Percentiles rank a stretch among this genome's conserved stretches.
These are phyloP conservation scores for Ficedula albicollis DNA, from an alignment of 2,797 vertebrate species.

Conservation along the genomic window DNA sequence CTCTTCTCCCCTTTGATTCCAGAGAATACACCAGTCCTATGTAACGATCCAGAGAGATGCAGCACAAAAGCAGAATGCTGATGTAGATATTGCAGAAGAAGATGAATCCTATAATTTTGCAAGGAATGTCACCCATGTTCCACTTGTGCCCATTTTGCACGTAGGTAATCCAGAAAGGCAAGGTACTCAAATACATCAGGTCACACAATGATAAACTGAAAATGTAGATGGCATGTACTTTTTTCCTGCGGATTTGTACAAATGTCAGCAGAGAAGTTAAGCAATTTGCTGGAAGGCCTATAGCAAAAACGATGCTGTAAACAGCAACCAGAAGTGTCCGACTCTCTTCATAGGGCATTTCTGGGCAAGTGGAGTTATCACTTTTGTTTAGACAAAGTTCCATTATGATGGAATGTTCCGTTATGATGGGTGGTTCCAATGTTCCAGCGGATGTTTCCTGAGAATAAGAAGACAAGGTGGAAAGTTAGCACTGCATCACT, in stretches of 20 bases:
- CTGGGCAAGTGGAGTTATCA: background rate
- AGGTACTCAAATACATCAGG: conserved; percentile 84
- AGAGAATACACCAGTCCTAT: conserved; percentile 81
- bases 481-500: background rate
- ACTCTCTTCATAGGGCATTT: conserved; percentile 55
- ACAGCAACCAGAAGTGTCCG: conserved; percentile 72
- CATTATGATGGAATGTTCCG: background rate
- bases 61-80: conserved; percentile 91
- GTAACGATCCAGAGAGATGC: conserved; percentile 88
- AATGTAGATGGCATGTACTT: conserved; percentile 85
- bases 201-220: conserved; percentile 86
- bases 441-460: conserved; percentile 27
- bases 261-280: conserved; percentile 80
- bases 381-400: background rate
- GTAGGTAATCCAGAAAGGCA: conserved; percentile 88
- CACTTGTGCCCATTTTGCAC: conserved; percentile 73
- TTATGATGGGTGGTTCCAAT: background rate
- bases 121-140: conserved; percentile 67
- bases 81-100: conserved; percentile 95
- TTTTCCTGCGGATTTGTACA: conserved; percentile 78
- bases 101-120: conserved; percentile 81
- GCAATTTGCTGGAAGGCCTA: conserved; percentile 87
- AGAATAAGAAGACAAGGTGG: conserved; percentile 14
- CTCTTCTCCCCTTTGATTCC: conserved; percentile 80
- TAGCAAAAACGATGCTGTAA: conserved; percentile 78